These are phyloP conservation scores for Borostomias antarcticus DNA, from an alignment of 2,797 vertebrate species.

Conservation along the genomic window DNA sequence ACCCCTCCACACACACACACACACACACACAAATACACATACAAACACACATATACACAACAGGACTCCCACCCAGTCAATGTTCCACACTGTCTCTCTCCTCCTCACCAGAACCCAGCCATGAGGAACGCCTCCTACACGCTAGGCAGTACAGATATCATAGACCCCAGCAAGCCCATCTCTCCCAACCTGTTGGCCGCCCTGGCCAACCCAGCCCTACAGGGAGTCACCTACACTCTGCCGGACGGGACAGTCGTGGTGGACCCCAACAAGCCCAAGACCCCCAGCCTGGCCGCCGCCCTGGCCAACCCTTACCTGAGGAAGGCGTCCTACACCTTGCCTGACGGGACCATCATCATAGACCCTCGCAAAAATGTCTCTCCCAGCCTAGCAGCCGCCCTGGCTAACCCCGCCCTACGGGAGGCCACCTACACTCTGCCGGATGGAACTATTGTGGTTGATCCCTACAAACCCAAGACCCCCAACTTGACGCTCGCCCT, in stretches of 20 bases:
- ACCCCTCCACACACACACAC: too few species aligned
- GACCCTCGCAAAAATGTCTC: constrained; percentile 66
- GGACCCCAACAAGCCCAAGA: constrained; percentile 14
- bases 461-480: constrained; percentile 57
- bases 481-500: constrained; percentile 73
- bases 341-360: constrained; percentile 74
- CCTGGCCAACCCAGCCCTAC: constrained; percentile 18
- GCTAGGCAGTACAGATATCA: constrained; percentile 78
- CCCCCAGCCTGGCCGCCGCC: constrained; percentile 42
- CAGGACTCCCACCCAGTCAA: too few species aligned
- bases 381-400: constrained; percentile 62
- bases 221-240: constrained; percentile 1
- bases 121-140: constrained; percentile 76
- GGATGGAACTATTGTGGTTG: constrained; percentile 76
- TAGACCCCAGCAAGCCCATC: constrained; percentile 70
- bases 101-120: too few species aligned
- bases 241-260: constrained; percentile 6
- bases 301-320: constrained; percentile 42
- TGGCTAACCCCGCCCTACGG: constrained; percentile 69
- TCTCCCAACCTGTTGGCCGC: constrained; percentile 70
- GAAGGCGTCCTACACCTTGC: constrained; percentile 67
- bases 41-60: too few species aligned
- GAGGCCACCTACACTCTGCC: constrained; percentile 75
- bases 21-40: too few species aligned
- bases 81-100: too few species aligned